Conservation (phyloP, 1,140 invertebrate species). For the Bombus soroeensis region DNA sequence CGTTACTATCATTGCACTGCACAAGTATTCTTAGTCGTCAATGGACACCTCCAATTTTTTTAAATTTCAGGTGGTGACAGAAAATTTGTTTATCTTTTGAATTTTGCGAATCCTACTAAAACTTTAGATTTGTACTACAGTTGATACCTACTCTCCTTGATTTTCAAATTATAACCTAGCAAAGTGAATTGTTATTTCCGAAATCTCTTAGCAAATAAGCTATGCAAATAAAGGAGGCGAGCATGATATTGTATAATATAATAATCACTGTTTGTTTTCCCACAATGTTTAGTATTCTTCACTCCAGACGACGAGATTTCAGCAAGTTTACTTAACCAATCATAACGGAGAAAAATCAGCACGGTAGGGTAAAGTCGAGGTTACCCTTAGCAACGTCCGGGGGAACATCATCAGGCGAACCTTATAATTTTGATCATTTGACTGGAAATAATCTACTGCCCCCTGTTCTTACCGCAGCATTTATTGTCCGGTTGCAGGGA, state of each 20-base stretch:
- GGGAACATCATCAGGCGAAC: conserved; percentile 79
- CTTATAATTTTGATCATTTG: conserved; percentile 83
- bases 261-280: neutral
- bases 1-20: no score
- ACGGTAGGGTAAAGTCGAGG: conserved; percentile 44
- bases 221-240: no score
- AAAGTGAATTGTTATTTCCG: neutral
- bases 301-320: conserved; percentile 9
- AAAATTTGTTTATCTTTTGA: no score
- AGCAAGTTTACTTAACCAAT: conserved; percentile 66
- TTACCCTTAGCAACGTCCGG: conserved; percentile 59
- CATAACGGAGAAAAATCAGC: conserved; percentile 63
- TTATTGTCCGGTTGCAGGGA: conserved; percentile 75
- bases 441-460: conserved; percentile 78
- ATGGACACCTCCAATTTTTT: no score
- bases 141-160: neutral
- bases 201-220: neutral
- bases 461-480: conserved; percentile 76
- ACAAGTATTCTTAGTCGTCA: no score
- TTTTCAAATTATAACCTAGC: neutral
- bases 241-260: neutral
- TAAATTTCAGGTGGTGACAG: no score
- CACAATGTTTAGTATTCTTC: neutral
- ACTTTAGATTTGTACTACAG: neutral
- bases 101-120: no score